These are phyloP conservation scores for Lepus americanus DNA, from an alignment of 2,113 vertebrate species.

Conservation along the genomic window DNA sequence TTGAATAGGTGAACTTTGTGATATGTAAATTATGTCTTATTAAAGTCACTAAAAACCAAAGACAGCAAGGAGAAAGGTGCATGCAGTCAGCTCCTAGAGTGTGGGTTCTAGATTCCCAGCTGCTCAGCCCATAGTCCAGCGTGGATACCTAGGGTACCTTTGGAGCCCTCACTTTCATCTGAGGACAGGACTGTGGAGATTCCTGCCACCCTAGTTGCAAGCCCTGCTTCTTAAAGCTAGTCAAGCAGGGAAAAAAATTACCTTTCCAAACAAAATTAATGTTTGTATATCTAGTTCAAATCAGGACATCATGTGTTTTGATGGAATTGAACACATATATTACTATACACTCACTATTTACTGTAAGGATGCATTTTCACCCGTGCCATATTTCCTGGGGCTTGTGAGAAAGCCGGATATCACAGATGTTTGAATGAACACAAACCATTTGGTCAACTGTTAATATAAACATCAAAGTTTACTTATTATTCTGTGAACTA, in stretches of 20 bases:
- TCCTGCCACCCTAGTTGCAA: background rate
- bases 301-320: background rate
- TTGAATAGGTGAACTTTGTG: background rate
- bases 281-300: conserved; percentile 32
- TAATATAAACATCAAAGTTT: conserved; percentile 76
- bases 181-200: background rate
- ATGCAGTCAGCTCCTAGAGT: background rate
- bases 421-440: conserved; percentile 79
- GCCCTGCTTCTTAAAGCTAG: background rate
- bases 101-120: background rate
- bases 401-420: conserved; percentile 64
- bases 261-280: background rate
- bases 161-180: background rate
- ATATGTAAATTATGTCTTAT: background rate
- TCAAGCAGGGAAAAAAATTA: background rate
- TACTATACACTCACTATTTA: background rate
- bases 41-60: background rate
- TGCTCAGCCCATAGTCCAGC: background rate
- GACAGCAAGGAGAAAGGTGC: background rate
- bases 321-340: conserved; percentile 57
- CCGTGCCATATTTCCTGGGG: conserved; percentile 68
- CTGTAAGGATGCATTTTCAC: conserved; percentile 57
- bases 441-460: conserved; percentile 58
- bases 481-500: conserved; percentile 68
- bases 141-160: background rate